Evolutionary conservation across 2,888 invertebrate species (phyloP), one percentile per base, ranked within the genome.

Genomic region (Choreutis nemorana): DNA sequence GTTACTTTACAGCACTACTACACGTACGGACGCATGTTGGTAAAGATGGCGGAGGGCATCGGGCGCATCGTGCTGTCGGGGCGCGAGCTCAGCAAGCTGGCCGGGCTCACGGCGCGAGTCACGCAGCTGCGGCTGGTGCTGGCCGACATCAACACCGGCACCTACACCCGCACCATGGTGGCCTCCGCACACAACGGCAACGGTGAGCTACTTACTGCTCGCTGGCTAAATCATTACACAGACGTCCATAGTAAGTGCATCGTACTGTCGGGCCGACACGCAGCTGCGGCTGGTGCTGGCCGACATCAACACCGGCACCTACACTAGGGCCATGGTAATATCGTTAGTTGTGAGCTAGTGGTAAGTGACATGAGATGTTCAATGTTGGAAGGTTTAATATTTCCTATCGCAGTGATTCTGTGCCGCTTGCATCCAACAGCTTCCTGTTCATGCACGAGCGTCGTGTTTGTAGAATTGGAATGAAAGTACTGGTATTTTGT

Each of bases 21-120:
- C 72, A 94, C 94, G 10, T 96, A 93, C 72, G 99, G 98, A 0
- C 84, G 98, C 21, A 96, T 97, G 95, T 71, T 97, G 53, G 88
- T 96, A 4, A 96, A 97, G 55, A 83, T 99, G 78, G 97, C 98
- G 2, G 97, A 97, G 67, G 97, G 98, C 2, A 94, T 98, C 48
- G 98, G 98, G 0, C 84, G 98, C 22, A 80, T 98, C 26, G 95
- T 98, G 2, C 77, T 97, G 39, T 97, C 98, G 1, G 97, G 97
- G 0, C 83, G 97, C 30, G 97, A 99, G 65, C 82, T 99, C 72
- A 95, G 96, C 8, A 84, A 94, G 40, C 72, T 98, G 35, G 94
- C 97, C 14, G 98, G 97, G 1, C 94, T 97, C 50, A 98, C 98
- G 3, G 86, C 94, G 0, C 82, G 98, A 26, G 93, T 99, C 26